Base-by-base conservation (phyloP, 2,113 vertebrate species). In the Cyprinodon brontotheroides region DNA sequence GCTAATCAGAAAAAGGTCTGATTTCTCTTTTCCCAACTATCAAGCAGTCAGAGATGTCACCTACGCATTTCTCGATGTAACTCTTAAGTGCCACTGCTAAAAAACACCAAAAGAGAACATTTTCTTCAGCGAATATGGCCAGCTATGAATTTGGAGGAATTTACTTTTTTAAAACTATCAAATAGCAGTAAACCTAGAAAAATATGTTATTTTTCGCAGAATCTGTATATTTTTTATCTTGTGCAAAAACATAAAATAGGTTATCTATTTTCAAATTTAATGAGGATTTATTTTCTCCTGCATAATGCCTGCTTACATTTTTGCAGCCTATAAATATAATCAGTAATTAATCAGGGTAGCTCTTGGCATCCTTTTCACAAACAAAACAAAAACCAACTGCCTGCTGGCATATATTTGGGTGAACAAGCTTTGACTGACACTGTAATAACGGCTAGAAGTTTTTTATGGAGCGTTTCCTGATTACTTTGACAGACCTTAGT, bases 401-500 rank as follows among this genome's bases (percentile, higher is more conserved):
- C 40, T 37, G n/a, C 61, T 69, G 41, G 48, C 59, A n/a, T 36
- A 14, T 59, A 39, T 61, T 36, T 36, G 43, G 22, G 60, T 60
- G 1, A 43, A 43, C 38, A 62, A 59, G 48, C 38, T 65, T 38
- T 53, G 47, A 61, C 67, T 3, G 0, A 3, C 57, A 57, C 0
- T 41, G 20, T 14, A 36, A 36, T 12, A 68, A 50, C 66, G 72
- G 20, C 41, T 61, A 67, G 13, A 20, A n/a, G n/a, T 6, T 22
- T 43, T 71, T 72, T 63, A 70, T 81, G 60, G 8, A 72, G 70
- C 17, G 48, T 74, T 60, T 64, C 38, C 45, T 75, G 61, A 82
- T 67, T 70, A 61, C 57, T 65, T 77, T 4, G 3, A 37, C 38
- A 37, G 17, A 38, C 66, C 65, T 53, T 2, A 3, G 3, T 72